Evolutionary conservation across 2,888 invertebrate genomes (phyloP), one percentile per base, ranked within the genome.

Genomic region (Hoplodrina ambigua): DNA sequence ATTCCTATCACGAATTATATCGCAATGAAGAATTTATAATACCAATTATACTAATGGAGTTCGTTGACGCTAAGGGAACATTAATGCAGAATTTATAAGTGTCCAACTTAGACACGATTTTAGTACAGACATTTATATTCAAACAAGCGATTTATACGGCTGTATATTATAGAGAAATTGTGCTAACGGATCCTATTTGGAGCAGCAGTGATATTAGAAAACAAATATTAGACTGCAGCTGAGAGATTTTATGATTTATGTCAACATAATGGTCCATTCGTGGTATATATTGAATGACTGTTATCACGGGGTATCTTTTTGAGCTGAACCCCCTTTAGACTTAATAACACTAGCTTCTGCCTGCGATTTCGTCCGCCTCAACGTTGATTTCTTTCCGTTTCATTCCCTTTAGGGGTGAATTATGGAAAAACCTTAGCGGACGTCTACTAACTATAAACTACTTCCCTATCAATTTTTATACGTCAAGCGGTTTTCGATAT

Each of bases 1-100:
- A 83, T 84, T 75, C 69, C 54, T 60, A 61, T 73, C 85, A 82
- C 78, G 80, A 80, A 72, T 83, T 49, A 69, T 68, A 78, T 72
- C 54, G 68, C 81, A 81, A 78, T 78, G 63, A 50, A 61, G 74
- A 73, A 72, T 75, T 62, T 68, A 75, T 72, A 73, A 75, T 69
- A 72, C 49, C 53, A 72, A 75, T 77, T 80, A 66, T 68, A 74
- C 61, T 50, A 71, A 80, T 76, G 41, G 69, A 73, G 79, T 72
- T 84, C 82, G 54, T 72, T 78, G 81, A 83, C 78, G 49, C 60
- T 53, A 44, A 33, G 54, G 60, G 62, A 46, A 54, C 64, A 50
- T 65, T 54, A 57, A 65, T 68, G 66, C 67, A 54, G 71, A 78
- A 65, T 77, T 65, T 77, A 68, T 71, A 63, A 68, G 37, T 69